These are phyloP conservation scores for Morpho achilles DNA, from an alignment of 2,888 invertebrate species.

Conservation along the genomic window DNA sequence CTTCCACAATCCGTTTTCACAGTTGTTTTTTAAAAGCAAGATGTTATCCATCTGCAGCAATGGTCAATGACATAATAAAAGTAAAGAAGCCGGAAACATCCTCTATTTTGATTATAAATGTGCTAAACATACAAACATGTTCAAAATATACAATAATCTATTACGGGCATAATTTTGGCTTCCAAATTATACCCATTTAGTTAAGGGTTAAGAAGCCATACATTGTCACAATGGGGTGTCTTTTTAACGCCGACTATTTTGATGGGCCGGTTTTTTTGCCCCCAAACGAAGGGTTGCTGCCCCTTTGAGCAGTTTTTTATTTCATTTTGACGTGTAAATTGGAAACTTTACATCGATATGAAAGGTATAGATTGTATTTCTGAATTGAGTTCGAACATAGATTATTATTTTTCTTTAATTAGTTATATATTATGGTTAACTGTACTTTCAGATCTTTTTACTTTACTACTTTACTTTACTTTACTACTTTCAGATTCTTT, in stretches of 20 bases:
- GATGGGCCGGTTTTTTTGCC: slow-evolving; percentile 54
- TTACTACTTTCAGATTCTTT: too few species aligned
- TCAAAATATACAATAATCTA: slow-evolving; percentile 25
- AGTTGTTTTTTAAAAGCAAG: too few species aligned
- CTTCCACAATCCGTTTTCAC: too few species aligned
- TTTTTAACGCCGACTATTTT: slow-evolving; percentile 71
- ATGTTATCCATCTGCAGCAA: too few species aligned
- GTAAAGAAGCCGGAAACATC: too few species aligned
- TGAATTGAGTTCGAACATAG: neutral
- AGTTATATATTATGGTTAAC: too few species aligned
- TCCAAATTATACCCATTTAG: slow-evolving; percentile 64
- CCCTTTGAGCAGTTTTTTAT: slow-evolving; percentile 28
- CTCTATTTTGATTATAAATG: too few species aligned
- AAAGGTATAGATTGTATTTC: slow-evolving; percentile 8
- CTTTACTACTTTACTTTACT: too few species aligned
- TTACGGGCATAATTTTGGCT: slow-evolving; percentile 66
- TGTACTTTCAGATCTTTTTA: too few species aligned
- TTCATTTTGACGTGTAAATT: slow-evolving; percentile 28
- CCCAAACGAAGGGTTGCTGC: slow-evolving; percentile 58
- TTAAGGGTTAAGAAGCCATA: slow-evolving; percentile 73
- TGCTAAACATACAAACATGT: too few species aligned
- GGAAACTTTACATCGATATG: slow-evolving; percentile 24
- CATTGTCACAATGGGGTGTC: slow-evolving; percentile 65
- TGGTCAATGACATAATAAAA: too few species aligned
- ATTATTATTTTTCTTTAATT: neutral